Evolutionary conservation across 2,113 vertebrate genomes (phyloP).

Genomic region (Periophthalmodon schlosseri): DNA sequence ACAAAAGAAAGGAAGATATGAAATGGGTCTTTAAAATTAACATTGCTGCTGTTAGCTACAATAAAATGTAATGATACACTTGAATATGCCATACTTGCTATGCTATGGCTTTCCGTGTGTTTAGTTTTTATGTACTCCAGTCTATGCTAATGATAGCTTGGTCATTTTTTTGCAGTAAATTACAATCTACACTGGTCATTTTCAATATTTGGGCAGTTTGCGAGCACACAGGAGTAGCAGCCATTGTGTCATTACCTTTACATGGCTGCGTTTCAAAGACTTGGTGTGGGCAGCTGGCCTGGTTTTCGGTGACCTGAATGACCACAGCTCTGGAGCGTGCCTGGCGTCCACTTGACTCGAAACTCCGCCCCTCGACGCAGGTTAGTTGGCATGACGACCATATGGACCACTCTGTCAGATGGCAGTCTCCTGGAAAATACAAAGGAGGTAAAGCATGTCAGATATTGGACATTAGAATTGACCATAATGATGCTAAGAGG

Average conservation of each 20-base stretch:
- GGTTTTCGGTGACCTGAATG: conserved; percentile 84
- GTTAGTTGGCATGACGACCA: conserved; percentile 96
- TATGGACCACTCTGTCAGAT: conserved; percentile 91
- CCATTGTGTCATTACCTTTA: conserved; percentile 79
- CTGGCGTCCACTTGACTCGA: conserved; percentile 85
- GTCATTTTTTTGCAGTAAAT: not conserved
- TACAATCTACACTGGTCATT: conserved; percentile 1
- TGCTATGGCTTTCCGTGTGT: not conserved
- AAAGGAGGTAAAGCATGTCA: not conserved
- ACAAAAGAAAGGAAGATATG: not conserved
- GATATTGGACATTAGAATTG: not conserved
- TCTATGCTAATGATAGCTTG: conserved; percentile 14
- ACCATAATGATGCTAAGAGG: not conserved
- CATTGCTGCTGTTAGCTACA: not conserved
- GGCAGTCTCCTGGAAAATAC: conserved; percentile 86
- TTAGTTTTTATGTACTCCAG: not conserved
- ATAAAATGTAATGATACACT: not conserved
- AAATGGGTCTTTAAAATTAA: not conserved
- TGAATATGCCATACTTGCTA: not conserved
- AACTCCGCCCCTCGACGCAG: conserved; percentile 91
- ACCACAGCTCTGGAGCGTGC: conserved; percentile 89
- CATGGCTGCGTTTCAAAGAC: conserved; percentile 86
- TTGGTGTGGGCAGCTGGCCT: conserved; percentile 87
- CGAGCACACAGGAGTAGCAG: not conserved
- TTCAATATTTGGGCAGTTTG: conserved; percentile 5